These are phyloP conservation scores for Sisyra nigra DNA, from an alignment of 2,888 invertebrate species.

Conservation along the genomic window DNA sequence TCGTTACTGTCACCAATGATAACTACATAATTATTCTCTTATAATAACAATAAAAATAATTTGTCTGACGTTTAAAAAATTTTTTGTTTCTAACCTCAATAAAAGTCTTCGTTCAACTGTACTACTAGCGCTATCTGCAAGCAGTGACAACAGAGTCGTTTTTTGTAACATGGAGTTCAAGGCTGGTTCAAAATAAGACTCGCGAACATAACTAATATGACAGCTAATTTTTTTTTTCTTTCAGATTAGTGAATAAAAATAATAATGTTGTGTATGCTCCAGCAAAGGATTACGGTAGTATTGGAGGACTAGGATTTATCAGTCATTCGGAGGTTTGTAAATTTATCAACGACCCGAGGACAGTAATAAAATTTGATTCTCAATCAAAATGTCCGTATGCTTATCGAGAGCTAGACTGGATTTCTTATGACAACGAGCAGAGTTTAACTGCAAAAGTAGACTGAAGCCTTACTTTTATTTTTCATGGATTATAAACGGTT, in stretches of 20 bases:
- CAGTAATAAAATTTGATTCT: slow-evolving; percentile 42
- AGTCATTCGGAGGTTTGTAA: slow-evolving; percentile 52
- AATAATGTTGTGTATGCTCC: slow-evolving; percentile 57
- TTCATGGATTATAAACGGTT: not conserved
- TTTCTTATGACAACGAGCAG: slow-evolving; percentile 59
- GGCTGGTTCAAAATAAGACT: too few relatives aligned
- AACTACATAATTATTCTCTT: too few relatives aligned
- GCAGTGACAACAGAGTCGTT: too few relatives aligned
- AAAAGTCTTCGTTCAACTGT: too few relatives aligned
- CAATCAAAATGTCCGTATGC: slow-evolving; percentile 64
- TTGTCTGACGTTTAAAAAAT: too few relatives aligned
- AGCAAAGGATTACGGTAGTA: slow-evolving; percentile 46
- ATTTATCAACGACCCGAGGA: slow-evolving; percentile 38
- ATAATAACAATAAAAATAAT: too few relatives aligned
- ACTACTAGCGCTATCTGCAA: too few relatives aligned
- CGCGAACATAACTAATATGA: not conserved
- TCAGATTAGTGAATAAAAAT: slow-evolving; percentile 43
- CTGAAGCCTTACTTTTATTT: too few relatives aligned
- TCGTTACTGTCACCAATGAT: too few relatives aligned
- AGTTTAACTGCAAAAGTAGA: slow-evolving; percentile 55
- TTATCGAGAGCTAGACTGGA: slow-evolving; percentile 55
- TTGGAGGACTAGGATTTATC: slow-evolving; percentile 53
- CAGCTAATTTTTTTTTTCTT: slow-evolving; percentile 10
- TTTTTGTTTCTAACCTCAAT: too few relatives aligned
- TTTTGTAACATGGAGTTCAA: too few relatives aligned